These are phyloP conservation scores for Galago senegalensis DNA, from an alignment of 2,797 vertebrate genomes.

Conservation along the genomic window DNA sequence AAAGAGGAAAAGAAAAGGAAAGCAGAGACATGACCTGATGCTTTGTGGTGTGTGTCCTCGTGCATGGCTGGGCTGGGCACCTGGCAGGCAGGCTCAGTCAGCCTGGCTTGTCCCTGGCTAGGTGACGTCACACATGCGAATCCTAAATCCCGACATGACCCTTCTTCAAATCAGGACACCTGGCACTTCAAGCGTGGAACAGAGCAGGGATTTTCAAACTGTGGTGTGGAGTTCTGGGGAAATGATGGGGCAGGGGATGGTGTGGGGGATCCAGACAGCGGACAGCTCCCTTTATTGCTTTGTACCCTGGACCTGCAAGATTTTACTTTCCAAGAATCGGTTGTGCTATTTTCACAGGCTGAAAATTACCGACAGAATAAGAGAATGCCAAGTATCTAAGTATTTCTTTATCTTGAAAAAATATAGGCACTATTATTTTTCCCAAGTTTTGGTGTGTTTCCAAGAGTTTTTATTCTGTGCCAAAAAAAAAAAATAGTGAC, in stretches of 20 bases:
- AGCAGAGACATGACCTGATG: neutral
- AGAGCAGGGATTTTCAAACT: neutral
- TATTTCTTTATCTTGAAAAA: neutral
- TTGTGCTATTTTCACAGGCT: neutral
- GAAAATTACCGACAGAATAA: neutral
- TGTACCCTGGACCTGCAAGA: neutral
- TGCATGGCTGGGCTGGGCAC: accelerated
- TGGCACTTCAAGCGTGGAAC: neutral
- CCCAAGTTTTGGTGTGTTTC: neutral
- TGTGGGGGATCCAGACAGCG: accelerated
- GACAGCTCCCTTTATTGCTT: neutral
- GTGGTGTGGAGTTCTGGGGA: neutral
- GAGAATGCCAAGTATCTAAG: neutral
- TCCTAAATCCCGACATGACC: no score
- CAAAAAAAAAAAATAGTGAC: neutral
- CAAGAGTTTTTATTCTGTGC: neutral
- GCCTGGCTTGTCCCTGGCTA: neutral
- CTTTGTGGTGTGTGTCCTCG: neutral
- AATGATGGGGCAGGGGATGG: neutral
- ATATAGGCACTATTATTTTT: neutral
- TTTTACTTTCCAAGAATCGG: neutral
- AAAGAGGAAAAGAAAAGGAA: no score
- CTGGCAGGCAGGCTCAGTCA: accelerated
- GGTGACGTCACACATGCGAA: neutral
- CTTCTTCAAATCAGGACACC: no score